Evolutionary conservation across 2,113 vertebrate species (phyloP).

Genomic region (Microtus oregoni): DNA sequence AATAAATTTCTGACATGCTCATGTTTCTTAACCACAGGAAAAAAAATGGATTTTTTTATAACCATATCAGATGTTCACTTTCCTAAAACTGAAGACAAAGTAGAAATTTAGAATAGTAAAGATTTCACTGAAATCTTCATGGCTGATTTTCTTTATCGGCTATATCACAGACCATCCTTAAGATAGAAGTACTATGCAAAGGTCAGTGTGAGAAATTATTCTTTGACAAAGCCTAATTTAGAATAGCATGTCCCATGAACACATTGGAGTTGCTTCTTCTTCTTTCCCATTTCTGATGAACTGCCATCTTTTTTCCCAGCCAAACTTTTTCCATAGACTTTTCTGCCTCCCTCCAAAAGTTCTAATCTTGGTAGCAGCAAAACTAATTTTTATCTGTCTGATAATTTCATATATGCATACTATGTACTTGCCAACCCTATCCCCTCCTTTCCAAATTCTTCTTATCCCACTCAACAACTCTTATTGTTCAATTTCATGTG

Average conservation of each 20-base stretch:
- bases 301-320: neutral
- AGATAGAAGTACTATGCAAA: neutral
- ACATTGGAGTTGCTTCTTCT: neutral
- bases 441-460: neutral
- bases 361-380: neutral
- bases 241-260: neutral
- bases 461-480: too few species aligned
- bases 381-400: neutral
- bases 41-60: conserved; percentile 3
- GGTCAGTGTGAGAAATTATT: neutral
- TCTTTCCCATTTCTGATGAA: neutral
- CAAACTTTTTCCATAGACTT: neutral
- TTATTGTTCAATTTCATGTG: neutral
- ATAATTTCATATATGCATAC: neutral
- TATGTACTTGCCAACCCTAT: neutral
- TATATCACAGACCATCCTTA: neutral
- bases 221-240: neutral
- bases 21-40: conserved; percentile 5
- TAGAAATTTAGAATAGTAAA: neutral
- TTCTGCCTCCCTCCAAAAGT: neutral
- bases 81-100: conserved; percentile 21
- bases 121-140: neutral
- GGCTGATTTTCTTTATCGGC: neutral
- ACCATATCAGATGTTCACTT: conserved; percentile 7
- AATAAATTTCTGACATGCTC: neutral